phyloP scores from a whole-genome alignment of 2,113 vertebrate genomes.

The Callionymus lyra region DNA sequence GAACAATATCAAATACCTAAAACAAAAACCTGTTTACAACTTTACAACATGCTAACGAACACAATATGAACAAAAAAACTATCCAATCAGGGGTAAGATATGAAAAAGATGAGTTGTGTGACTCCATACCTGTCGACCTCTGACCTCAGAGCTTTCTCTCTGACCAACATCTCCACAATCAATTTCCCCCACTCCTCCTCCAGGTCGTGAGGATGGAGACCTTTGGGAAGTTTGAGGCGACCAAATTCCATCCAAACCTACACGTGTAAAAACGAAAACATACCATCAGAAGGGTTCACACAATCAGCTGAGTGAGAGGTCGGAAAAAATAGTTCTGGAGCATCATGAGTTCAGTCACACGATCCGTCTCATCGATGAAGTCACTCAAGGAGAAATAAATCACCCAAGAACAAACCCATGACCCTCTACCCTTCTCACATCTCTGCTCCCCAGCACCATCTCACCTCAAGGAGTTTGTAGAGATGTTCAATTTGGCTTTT shows the following conservation, averaged over 20 bases:
- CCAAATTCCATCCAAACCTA: slow-evolving; percentile 98
- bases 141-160: slow-evolving; percentile 86
- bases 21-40: too few species aligned
- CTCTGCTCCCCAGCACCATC: slow-evolving; percentile 5
- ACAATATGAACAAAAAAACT: too few species aligned
- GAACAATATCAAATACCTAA: too few species aligned
- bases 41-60: too few species aligned
- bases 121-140: slow-evolving; percentile 82
- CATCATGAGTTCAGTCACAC: too few species aligned
- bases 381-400: too few species aligned
- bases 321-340: too few species aligned
- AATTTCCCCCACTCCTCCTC: slow-evolving; percentile 98
- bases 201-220: slow-evolving; percentile 89
- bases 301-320: background rate
- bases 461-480: slow-evolving; percentile 92
- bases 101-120: too few species aligned
- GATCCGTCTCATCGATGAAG: too few species aligned
- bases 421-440: too few species aligned
- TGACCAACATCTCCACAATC: slow-evolving; percentile 95
- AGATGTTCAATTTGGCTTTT: slow-evolving; percentile 83
- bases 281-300: background rate
- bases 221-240: slow-evolving; percentile 87
- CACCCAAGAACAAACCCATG: too few species aligned
- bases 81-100: too few species aligned
- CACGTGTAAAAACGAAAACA: slow-evolving; percentile 6